Evolutionary conservation across 2,888 invertebrate species (phyloP), one percentile per base, ranked within the genome.

Genomic region (Synergus itoensis): DNA sequence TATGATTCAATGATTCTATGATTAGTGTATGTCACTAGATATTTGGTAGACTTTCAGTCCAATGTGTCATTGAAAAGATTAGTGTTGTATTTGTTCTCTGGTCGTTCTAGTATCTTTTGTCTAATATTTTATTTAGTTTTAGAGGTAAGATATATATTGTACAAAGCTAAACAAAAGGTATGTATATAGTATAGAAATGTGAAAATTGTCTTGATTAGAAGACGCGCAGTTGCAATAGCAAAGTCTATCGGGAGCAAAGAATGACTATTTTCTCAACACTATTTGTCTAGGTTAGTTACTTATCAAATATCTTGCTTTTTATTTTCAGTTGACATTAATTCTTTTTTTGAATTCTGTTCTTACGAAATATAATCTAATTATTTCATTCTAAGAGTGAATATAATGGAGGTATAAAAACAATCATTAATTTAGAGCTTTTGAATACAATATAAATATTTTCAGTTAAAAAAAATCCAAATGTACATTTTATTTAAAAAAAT

Each of bases 1-100:
- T n/a, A 79, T 45, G 75, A 84, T 60, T 73, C 53, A 9, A 53
- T 60, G 60, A 60, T 60, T 60, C 12, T 60, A 21, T 21, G 60
- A 60, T 60, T 60, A 60, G 21, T 60, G 21, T 60, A 60, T 60
- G 18, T 60, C 21, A 60, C 21, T 60, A 60, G 18, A 21, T 60
- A 21, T 21, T 60, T 21, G 1, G 11, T 60, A 60, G 21, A 21
- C 4, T 60, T 60, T 60, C 60, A 21, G 12, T 60, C 21, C 11
- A 60, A 60, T 60, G 4, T 60, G 18, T 60, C 21, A 60, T 60
- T 60, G 21, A 21, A 60, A 60, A 21, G 60, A 60, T 60, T 60
- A 60, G 60, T 60, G 18, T 60, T 60, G 18, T 60, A 60, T 60
- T 60, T 60, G 21, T 60, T 60, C 21, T 60, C 60, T 60, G 60